Evolutionary conservation across 2,113 vertebrate species (phyloP), one percentile per base, ranked within the genome.

Genomic region (Phoenicopterus ruber): DNA sequence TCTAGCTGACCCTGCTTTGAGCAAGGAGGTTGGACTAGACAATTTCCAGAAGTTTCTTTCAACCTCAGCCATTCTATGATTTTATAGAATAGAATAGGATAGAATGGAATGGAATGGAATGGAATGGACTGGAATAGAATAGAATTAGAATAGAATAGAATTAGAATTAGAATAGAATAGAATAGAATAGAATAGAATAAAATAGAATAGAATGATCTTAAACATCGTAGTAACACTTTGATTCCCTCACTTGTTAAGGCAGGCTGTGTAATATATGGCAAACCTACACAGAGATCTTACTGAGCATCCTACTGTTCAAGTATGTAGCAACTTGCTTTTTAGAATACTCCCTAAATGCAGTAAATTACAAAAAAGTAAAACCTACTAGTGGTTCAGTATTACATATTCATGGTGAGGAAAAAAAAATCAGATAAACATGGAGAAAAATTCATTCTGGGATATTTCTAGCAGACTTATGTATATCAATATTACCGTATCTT

Each of bases 251-350:
- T 97, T 95, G 59, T 89, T 97, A 97, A 97, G 98, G 98, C 95
- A 97, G 98, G 97, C 97, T 98, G 97, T 98, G 97, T 97, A 96
- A 97, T 81, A 91, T 86, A 92, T 95, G 91, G 59, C 86, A 96
- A 97, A 96, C 84, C 74, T 94, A 96, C 83, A 93, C 97, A 98
- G 98, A 97, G 98, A 98, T 98, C 98, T 98, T 98, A 97, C 96
- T 96, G 97, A 97, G 98, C 84, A 97, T 97, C 97, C 95, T 98
- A 96, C 93, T 98, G 96, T 99, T 99, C 98, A 98, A 98, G 98
- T 99, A 98, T 98, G 98, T 97, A 97, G 87, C 74, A 96, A 97
- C 98, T 98, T 99, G 98, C 97, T 98, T 98, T 98, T 97, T 91
- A 81, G 96, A 98, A 98, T 98, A 98, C 95, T 97, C 82, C 90